Evolutionary conservation across 1,140 invertebrate species (phyloP), one percentile per base, ranked within the genome.

Genomic region (Cotesia glomerata): DNA sequence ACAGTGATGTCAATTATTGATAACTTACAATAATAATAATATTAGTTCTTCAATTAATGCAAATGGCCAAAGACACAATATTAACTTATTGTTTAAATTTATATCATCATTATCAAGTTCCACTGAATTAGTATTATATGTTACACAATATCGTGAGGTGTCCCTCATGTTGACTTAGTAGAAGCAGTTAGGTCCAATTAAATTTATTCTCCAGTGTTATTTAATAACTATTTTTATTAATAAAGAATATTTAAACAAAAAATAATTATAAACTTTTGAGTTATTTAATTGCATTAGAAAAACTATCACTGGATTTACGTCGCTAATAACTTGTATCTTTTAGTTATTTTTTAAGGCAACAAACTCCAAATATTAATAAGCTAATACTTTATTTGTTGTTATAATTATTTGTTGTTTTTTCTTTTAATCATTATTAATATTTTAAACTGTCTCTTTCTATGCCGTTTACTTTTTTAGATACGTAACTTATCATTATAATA

Each of bases 301-400:
- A 54, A 13, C n/a, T 54, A 54, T 54, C 52, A 54, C 52, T 54
- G 52, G n/a, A 54, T 54, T 54, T 54, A 54, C 52, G 52, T 54
- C n/a, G 16, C 4, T 54, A 54, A 16, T 54, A 54, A 45, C 11
- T 45, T 2, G 7, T 9, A 45, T 11, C 11, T 45, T 45, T 9
- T 45, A 8, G 2, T 32, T 35, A 32, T 18, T 61, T 13, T 63
- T 63, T 63, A 63, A 63, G 61, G 61, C 61, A 63, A 63, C 61
- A 45, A 63, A 63, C 61, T 63, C 35, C n/a, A 63, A 35, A 63
- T 54, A 54, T 63, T 63, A 32, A 26, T 61, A 45, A 63, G 61
- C 34, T 63, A 63, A 63, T 63, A 63, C 61, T 63, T 63, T 51
- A 39, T 34, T 59, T 18, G 52, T 34, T 39, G 13, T 51, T 8